Conservation (phyloP, 2,113 vertebrate genomes). For the Mionectes macconnelli region DNA sequence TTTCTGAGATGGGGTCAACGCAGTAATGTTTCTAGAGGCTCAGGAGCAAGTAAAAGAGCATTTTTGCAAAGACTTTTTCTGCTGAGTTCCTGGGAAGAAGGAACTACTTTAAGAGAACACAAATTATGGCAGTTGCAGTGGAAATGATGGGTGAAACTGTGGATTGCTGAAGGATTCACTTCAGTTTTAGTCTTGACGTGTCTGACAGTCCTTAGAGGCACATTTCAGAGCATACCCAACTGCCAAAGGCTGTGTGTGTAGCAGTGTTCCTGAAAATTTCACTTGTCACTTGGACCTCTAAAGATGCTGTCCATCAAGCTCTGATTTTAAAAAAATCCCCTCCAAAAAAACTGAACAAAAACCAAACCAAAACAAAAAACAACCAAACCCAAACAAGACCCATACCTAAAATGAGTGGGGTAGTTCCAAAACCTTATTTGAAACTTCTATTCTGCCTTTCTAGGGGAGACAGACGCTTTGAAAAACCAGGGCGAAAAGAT, state of each 20-base stretch:
- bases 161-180: background rate
- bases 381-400: background rate
- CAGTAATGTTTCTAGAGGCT: background rate
- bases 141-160: background rate
- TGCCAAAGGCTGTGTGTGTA: background rate
- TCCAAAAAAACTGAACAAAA: background rate
- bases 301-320: background rate
- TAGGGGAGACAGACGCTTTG: conserved; percentile 97
- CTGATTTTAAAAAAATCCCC: background rate
- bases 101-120: background rate
- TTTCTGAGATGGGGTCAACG: background rate
- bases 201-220: background rate
- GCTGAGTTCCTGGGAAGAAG: background rate
- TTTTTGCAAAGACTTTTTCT: background rate
- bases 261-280: background rate
- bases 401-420: background rate
- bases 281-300: background rate
- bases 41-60: background rate
- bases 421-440: conserved; percentile 43
- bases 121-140: background rate
- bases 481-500: conserved; percentile 98
- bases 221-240: background rate
- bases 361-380: too few species aligned
- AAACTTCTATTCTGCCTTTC: conserved; percentile 66
- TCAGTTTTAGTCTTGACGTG: background rate